phyloP scores from a whole-genome alignment of 2,888 invertebrate species.

The Drosophila merina region DNA sequence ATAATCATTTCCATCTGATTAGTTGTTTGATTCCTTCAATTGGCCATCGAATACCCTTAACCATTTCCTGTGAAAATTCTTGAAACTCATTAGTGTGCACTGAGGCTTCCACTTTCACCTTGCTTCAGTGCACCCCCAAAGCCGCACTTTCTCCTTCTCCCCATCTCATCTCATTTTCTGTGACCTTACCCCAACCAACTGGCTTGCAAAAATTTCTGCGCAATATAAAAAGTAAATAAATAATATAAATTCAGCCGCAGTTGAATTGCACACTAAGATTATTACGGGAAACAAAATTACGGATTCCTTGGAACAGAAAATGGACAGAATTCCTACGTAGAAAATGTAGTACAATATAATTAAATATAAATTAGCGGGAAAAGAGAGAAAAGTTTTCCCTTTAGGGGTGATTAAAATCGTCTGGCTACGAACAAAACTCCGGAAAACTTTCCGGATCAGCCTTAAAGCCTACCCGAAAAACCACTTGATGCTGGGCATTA shows the following conservation, averaged over 20 bases:
- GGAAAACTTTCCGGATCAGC: slow-evolving; percentile 26
- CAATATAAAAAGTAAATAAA: slow-evolving; percentile 21
- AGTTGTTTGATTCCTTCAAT: slow-evolving; percentile 17
- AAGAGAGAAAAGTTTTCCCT: slow-evolving; percentile 25
- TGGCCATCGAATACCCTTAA: slow-evolving; percentile 33
- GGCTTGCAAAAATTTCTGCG: slow-evolving; percentile 16
- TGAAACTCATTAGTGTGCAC: slow-evolving; percentile 59
- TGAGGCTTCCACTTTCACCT: slow-evolving; percentile 35
- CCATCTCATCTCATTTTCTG: slow-evolving; percentile 13
- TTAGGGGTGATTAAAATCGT: slow-evolving; percentile 31
- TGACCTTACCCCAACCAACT: neutral
- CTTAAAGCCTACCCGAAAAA: slow-evolving; percentile 30
- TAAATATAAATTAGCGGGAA: slow-evolving; percentile 46
- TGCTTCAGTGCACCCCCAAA: slow-evolving; percentile 18
- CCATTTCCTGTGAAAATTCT: slow-evolving; percentile 38
- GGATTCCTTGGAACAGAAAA: slow-evolving; percentile 13
- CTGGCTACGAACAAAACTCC: slow-evolving; percentile 34
- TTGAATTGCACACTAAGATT: slow-evolving; percentile 19
- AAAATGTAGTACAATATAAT: slow-evolving; percentile 39
- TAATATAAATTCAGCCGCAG: slow-evolving; percentile 16
- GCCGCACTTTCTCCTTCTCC: slow-evolving; percentile 5
- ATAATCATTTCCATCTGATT: slow-evolving; percentile 33
- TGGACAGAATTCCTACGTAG: neutral
- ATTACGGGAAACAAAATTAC: slow-evolving; percentile 2
- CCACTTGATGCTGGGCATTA: slow-evolving; percentile 62